Evolutionary conservation across 2,797 vertebrate genomes (phyloP).

Genomic region (Sebastes elongatus): DNA sequence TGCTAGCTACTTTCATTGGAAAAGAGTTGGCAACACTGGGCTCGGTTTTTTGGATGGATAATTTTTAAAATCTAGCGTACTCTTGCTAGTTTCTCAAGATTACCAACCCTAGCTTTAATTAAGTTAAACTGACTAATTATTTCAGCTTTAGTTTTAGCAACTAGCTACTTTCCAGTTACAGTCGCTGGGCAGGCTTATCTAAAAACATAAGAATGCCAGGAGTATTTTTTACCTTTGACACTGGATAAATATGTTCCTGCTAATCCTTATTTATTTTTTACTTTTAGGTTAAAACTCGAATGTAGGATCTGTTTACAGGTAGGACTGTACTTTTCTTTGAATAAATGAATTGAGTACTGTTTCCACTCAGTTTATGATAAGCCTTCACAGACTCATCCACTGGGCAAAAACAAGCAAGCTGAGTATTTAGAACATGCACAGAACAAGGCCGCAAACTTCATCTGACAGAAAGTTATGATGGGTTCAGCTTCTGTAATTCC

Average conservation of each 20-base stretch:
- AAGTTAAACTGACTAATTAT: not conserved
- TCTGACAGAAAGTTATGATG: conserved; percentile 42
- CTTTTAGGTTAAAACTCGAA: not conserved
- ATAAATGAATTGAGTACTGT: not conserved
- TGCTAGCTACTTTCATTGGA: too few relatives aligned
- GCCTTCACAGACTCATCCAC: not conserved
- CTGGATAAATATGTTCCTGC: not conserved
- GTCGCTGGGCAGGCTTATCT: not conserved
- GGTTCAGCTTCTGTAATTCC: conserved; percentile 64
- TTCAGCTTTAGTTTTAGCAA: not conserved
- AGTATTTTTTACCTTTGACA: not conserved
- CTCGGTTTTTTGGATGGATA: too few relatives aligned
- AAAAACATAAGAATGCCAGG: not conserved
- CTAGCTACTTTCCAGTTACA: not conserved
- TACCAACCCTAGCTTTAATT: not conserved
- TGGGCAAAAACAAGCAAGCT: not conserved
- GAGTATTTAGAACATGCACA: conserved; percentile 18
- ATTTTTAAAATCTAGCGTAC: too few relatives aligned
- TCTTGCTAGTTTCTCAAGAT: too few relatives aligned
- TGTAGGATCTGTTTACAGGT: not conserved
- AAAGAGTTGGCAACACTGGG: too few relatives aligned
- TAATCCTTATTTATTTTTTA: not conserved
- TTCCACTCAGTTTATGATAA: not conserved
- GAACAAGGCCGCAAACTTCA: conserved; percentile 22
- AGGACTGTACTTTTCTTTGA: not conserved